Evolutionary conservation across 2,888 invertebrate genomes (phyloP), one percentile per base, ranked within the genome.

Genomic region (Syrphus vitripennis): DNA sequence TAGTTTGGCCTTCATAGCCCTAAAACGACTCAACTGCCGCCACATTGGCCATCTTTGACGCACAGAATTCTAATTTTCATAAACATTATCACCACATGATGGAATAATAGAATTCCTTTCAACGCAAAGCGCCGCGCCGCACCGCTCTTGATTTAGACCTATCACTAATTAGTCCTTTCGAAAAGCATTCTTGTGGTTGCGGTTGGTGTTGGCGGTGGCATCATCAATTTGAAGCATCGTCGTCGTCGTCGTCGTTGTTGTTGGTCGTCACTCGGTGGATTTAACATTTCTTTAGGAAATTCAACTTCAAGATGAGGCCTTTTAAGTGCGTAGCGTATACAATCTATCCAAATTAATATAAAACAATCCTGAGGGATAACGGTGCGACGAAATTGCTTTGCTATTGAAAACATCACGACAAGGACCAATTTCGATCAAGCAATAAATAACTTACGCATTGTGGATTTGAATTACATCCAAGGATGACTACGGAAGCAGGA

Each of bases 31-130:
- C 50, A 76, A 61, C 45, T 78, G 72, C 65, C 37, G 53, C 21
- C 55, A 37, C 50, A 67, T 42, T 53, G 61, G 19, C 53, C 75
- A 71, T 75, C 59, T 80, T 74, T 74, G 83, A 74, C 63, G 71
- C 65, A 75, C 26, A 55, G 29, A 53, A 84, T 72, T 76, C 67
- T 31, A 53, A 84, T 76, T 81, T 81, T 77, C 76, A 61, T 69
- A 70, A 76, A 31, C 65, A 84, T 77, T 81, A 72, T 81, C 84
- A 67, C 84, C 76, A 72, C 81, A 81, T 84, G 84, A 63, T 76
- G 42, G 72, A 31, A 61, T 81, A 84, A 84, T 84, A 61, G 48
- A 72, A 84, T 75, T 80, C 31, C 10, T 19, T 53, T 24, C 65
- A 69, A n/a, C 6, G 10, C 34, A 12, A 14, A 24, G n/a, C 7